A percentile compares a stretch with the other conserved stretches of the same genome.
Evolutionary conservation across 64 coral and sea anemone genomes (phyloP).

Genomic region (Pachyseris speciosa): DNA sequence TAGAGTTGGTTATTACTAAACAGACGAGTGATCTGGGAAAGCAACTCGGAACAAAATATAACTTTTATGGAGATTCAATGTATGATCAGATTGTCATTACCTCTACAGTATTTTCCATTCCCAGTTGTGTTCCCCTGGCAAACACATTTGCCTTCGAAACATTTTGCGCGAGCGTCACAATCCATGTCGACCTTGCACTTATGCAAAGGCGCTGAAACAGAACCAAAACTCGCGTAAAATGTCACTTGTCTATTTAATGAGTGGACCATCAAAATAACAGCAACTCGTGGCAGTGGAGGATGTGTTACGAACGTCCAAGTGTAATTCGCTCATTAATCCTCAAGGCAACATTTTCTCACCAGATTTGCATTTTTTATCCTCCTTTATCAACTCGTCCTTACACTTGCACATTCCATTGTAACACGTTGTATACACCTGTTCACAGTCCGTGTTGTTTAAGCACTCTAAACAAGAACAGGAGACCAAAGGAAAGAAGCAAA

Average conservation of each 20-base stretch:
- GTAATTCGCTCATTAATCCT: background rate
- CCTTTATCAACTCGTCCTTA: slow-evolving; percentile 22
- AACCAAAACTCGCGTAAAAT: too few relatives aligned
- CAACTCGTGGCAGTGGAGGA: too few relatives aligned
- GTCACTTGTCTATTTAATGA: too few relatives aligned
- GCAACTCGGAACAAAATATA: too few relatives aligned
- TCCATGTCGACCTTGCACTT: background rate
- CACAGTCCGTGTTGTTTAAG: background rate
- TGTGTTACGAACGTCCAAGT: too few relatives aligned
- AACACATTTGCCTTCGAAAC: background rate
- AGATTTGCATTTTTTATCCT: slow-evolving; percentile 2
- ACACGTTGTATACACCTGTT: background rate
- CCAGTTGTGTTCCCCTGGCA: slow-evolving; percentile 26
- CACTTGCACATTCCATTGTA: slow-evolving; percentile 21
- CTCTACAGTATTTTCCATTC: slow-evolving; percentile 19
- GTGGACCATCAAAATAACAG: too few relatives aligned
- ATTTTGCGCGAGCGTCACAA: slow-evolving; percentile 21
- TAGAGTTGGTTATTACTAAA: too few relatives aligned
- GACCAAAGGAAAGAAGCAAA: background rate
- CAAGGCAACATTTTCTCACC: background rate
- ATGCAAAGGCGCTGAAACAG: background rate
- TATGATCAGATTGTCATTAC: too few relatives aligned
- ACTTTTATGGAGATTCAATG: too few relatives aligned
- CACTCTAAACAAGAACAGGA: background rate
- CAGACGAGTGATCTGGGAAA: too few relatives aligned